Percentiles rank a stretch among this genome's conserved stretches.
Evolutionary conservation across 2,113 vertebrate species (phyloP).

Genomic region (Reinhardtius hippoglossoides): DNA sequence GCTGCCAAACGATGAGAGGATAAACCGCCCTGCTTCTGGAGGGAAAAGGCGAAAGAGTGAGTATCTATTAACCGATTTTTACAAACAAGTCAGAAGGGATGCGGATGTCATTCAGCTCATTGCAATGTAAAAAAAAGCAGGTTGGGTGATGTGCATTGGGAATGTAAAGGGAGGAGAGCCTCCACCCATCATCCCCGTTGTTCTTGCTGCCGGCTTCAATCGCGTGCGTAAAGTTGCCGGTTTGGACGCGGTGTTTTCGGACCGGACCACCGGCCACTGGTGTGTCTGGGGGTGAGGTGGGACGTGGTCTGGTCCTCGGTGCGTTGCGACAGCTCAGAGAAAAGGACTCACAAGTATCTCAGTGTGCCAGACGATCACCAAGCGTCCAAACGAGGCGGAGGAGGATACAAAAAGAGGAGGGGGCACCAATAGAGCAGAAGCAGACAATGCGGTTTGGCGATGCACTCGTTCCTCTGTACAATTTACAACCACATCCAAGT

Average conservation of each 20-base stretch:
- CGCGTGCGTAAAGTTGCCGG: constrained; percentile 63
- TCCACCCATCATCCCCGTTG: constrained; percentile 46
- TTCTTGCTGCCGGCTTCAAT: constrained; percentile 20
- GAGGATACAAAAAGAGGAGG: constrained; percentile 18
- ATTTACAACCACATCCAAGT: constrained; percentile 27
- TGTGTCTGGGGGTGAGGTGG: constrained; percentile 16
- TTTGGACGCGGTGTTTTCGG: constrained; percentile 45
- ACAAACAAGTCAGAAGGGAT: neutral
- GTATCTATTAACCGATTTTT: constrained; percentile 30
- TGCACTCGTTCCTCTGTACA: constrained; percentile 27
- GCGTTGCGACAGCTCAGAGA: constrained; percentile 39
- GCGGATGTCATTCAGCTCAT: neutral
- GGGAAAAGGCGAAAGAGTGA: constrained; percentile 58
- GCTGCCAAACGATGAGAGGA: constrained; percentile 54
- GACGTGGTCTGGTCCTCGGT: constrained; percentile 54
- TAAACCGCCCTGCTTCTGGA: constrained; percentile 36
- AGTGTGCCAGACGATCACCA: constrained; percentile 49
- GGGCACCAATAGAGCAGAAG: constrained; percentile 14
- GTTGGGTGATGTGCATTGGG: constrained; percentile 31
- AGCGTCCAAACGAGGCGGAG: constrained; percentile 55
- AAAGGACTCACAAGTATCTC: constrained; percentile 50
- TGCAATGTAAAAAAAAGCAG: neutral
- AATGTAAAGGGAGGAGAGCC: constrained; percentile 51
- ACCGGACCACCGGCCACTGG: constrained; percentile 28
- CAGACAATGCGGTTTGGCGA: constrained; percentile 69